Evolutionary conservation across 2,113 vertebrate species (phyloP), one percentile per base, ranked within the genome.

Genomic region (Myotis davidii): DNA sequence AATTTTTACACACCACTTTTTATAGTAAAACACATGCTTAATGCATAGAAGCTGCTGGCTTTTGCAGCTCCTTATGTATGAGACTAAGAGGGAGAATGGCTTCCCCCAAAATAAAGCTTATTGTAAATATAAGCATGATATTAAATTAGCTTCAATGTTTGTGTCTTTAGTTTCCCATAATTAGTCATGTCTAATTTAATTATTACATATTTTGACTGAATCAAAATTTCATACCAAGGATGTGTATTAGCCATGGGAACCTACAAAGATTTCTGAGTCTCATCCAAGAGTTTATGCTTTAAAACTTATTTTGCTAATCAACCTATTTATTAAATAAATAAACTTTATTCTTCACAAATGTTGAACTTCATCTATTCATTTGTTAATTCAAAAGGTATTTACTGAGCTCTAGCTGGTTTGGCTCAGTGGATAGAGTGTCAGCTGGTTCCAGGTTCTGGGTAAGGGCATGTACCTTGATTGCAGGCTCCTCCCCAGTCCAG

Each of bases 181-280:
- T 95, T 90, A 73, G 27, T 65, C 92, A 92, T 37, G n/a, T 32
- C 67, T 91, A 96, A 94, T 23, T 79, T 37, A 67, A 77, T 65
- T 23, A 50, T 78, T 91, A 65, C 18, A 9, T 90, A 94, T 91
- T 85, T 84, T 93, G 94, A 91, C 74, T 5, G 39, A 94, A 90
- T 79, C 9, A 69, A 56, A 90, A 94, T 95, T 96, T 85, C n/a
- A 67, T 48, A 9, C 17, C 34, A 77, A 5, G 12, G 3, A 45
- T 81, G 11, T 69, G 6, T 54, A 59, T 61, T 82, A 32, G 37
- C 82, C 85, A 3, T 48, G 5, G 37, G 32, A 27, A 59, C 7
- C 3, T 79, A 76, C 12, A 82, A 59, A 93, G 10, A 11, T 78
- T 94, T 90, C 37, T 85, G 52, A 94, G 52, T 70, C 42, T 88